phyloP scores from a whole-genome alignment of 2,888 invertebrate genomes.

The Drepanosiphum platanoidis region DNA sequence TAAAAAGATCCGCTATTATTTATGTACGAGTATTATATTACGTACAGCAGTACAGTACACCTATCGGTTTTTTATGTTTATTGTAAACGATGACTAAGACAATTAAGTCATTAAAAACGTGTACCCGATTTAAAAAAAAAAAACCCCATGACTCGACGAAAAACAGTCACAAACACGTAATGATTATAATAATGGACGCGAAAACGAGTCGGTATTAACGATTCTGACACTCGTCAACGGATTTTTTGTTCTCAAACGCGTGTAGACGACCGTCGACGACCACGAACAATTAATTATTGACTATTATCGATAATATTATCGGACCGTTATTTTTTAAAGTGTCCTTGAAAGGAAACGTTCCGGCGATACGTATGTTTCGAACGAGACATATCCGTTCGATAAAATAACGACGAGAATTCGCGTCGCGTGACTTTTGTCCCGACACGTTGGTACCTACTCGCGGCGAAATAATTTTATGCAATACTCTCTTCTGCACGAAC shows the following conservation, averaged over 20 bases:
- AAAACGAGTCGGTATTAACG: background rate
- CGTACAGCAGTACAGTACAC: background rate
- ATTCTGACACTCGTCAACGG: background rate
- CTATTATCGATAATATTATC: background rate
- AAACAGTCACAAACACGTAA: background rate
- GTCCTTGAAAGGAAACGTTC: no score
- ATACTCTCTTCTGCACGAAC: background rate
- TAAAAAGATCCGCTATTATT: slow-evolving; percentile 9
- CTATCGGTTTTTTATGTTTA: background rate
- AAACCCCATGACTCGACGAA: slow-evolving; percentile 24
- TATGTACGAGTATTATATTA: no score
- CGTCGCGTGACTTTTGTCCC: background rate
- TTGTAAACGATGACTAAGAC: slow-evolving; percentile 27
- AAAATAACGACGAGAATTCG: no score
- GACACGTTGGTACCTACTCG: background rate
- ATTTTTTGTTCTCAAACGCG: background rate
- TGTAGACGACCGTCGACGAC: background rate
- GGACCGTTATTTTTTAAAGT: no score
- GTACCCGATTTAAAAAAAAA: slow-evolving; percentile 16
- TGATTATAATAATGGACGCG: background rate
- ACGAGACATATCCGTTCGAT: no score
- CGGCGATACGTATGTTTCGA: no score
- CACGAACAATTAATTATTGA: background rate
- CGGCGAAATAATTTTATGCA: background rate
- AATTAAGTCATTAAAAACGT: background rate